phyloP scores from a whole-genome alignment of 2,888 invertebrate species.

The Limulus polyphemus region DNA sequence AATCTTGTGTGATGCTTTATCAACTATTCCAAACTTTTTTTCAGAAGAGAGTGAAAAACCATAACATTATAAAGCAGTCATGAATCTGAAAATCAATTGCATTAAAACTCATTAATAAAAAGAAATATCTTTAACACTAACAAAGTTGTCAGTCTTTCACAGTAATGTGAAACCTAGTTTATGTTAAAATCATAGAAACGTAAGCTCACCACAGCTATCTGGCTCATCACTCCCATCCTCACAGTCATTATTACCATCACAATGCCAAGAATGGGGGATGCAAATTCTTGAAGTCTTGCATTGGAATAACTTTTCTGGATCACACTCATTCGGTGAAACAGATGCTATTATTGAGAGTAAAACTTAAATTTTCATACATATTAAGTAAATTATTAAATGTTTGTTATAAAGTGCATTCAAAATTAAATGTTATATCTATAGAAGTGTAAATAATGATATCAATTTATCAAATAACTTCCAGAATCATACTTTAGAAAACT shows the following conservation, averaged over 20 bases:
- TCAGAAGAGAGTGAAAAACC: no score
- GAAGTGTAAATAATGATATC: constrained; percentile 1
- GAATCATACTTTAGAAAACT: no score
- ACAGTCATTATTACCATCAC: constrained; percentile 83
- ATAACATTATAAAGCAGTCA: no score
- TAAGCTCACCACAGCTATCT: constrained; percentile 53
- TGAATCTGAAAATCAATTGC: constrained; percentile 29
- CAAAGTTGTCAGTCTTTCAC: no score
- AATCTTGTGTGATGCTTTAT: no score
- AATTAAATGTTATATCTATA: neutral
- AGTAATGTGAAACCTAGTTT: neutral
- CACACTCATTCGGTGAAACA: constrained; percentile 74
- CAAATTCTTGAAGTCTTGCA: constrained; percentile 76
- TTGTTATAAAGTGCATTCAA: no score
- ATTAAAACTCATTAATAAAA: neutral
- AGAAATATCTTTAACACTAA: neutral
- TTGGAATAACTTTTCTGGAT: constrained; percentile 77
- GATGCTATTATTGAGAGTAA: constrained; percentile 41
- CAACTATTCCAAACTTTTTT: no score
- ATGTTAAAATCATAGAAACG: neutral
- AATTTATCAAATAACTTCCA: no score
- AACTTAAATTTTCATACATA: no score
- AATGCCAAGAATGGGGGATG: constrained; percentile 83
- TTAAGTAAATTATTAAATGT: no score
- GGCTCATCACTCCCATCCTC: constrained; percentile 83